Evolutionary conservation across 2,888 invertebrate species (phyloP).

Genomic region (Luffia ferchaultella): DNA sequence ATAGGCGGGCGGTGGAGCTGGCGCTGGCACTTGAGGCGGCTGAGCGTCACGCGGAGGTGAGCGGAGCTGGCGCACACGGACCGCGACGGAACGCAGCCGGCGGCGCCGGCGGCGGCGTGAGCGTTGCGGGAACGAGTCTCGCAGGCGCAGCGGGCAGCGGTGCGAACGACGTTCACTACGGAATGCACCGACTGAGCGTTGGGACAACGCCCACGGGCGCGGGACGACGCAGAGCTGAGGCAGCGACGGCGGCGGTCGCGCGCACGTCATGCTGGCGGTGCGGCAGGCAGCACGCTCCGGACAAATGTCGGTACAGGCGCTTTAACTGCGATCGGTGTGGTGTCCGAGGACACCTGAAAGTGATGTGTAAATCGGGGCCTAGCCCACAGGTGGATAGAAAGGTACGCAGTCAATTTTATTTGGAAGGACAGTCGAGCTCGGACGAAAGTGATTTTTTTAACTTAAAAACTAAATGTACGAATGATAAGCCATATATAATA

Average conservation of each 20-base stretch:
- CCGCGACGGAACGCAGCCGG: not conserved
- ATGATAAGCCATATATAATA: slow-evolving; percentile 1
- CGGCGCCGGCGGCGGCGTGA: not conserved
- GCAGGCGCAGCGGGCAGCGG: not conserved
- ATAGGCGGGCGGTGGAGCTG: slow-evolving; percentile 2
- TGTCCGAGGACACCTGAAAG: not conserved
- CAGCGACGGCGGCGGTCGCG: slow-evolving; percentile 1
- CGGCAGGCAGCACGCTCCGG: not conserved
- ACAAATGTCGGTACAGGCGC: not conserved
- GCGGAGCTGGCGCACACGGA: slow-evolving; percentile 1
- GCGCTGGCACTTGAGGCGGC: slow-evolving; percentile 10
- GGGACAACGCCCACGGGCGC: too few species aligned
- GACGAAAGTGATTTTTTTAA: slow-evolving; percentile 1
- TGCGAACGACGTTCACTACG: too few species aligned
- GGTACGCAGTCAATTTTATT: not conserved
- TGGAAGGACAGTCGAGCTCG: not conserved
- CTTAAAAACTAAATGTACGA: not conserved
- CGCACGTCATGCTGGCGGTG: not conserved
- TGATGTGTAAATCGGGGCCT: slow-evolving; percentile 9
- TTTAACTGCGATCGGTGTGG: slow-evolving; percentile 4
- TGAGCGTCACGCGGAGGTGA: slow-evolving; percentile 3
- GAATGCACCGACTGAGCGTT: too few species aligned
- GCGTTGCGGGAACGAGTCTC: not conserved
- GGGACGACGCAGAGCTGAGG: not conserved
- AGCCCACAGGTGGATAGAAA: not conserved